Conservation (phyloP, 92 coral and sea anemone species). For the Epizoanthus stellaris region DNA sequence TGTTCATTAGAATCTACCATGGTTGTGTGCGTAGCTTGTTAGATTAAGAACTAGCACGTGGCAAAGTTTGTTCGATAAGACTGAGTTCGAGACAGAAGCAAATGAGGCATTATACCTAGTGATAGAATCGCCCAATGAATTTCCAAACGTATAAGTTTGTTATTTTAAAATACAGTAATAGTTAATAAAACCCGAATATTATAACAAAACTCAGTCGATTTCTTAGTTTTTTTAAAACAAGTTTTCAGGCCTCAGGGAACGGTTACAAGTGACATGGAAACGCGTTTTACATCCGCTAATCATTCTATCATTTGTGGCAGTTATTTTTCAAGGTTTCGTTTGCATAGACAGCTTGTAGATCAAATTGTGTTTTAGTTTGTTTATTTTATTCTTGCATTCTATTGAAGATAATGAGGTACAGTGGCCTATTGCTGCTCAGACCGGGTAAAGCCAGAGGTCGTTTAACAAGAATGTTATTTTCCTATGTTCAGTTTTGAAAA, state of each 20-base stretch:
- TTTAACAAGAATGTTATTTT: background rate
- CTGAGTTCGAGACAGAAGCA: conserved; percentile 2
- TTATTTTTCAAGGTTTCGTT: conserved; percentile 39
- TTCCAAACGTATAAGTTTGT: background rate
- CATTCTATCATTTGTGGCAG: conserved; percentile 37
- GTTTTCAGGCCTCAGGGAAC: no score
- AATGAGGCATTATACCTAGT: background rate
- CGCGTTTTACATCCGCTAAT: conserved; percentile 1
- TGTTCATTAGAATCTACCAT: conserved; percentile 1
- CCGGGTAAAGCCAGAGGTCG: no score
- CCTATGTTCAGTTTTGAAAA: background rate
- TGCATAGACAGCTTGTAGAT: conserved; percentile 39
- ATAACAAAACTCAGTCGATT: conserved; percentile 5
- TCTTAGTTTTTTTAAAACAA: background rate
- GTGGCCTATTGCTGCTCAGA: no score
- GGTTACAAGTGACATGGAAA: conserved; percentile 1
- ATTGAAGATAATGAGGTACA: background rate
- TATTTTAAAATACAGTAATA: no score
- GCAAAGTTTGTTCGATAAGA: conserved; percentile 11
- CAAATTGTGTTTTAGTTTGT: conserved; percentile 36
- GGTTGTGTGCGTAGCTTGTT: background rate
- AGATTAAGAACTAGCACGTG: conserved; percentile 7
- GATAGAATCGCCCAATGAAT: background rate
- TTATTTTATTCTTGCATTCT: conserved; percentile 30
- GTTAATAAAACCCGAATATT: background rate